phyloP scores from a whole-genome alignment of 2,888 invertebrate species.

The Drosophila mettleri region DNA sequence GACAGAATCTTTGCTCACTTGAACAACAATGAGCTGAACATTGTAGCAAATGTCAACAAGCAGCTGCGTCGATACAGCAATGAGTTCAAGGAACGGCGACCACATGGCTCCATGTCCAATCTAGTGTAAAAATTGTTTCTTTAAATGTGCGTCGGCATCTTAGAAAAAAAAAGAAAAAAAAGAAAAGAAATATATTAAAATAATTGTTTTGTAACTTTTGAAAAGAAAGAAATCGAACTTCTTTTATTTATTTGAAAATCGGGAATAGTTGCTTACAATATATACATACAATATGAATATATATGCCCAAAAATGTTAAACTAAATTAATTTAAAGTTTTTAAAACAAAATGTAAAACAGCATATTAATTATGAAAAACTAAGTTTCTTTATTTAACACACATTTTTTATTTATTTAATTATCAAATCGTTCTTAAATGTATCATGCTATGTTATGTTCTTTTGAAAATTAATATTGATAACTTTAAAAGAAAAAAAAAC shows the following conservation, averaged over 20 bases:
- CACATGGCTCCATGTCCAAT: not conserved
- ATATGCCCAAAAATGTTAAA: not conserved
- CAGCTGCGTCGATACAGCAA: slow-evolving; percentile 50
- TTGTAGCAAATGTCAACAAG: slow-evolving; percentile 76
- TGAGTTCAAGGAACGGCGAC: slow-evolving; percentile 37
- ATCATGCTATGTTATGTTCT: too few species aligned
- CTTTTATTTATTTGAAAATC: not conserved
- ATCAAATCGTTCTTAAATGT: too few species aligned
- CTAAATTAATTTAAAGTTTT: too few species aligned
- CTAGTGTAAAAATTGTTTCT: not conserved
- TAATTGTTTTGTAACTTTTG: not conserved
- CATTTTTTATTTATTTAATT: too few species aligned
- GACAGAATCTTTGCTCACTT: slow-evolving; percentile 71
- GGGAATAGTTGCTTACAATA: not conserved
- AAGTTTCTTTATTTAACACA: too few species aligned
- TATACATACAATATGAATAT: not conserved
- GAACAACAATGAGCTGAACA: slow-evolving; percentile 66
- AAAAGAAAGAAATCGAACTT: not conserved
- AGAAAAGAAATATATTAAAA: not conserved
- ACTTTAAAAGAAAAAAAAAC: too few species aligned
- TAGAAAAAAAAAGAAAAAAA: not conserved
- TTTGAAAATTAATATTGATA: too few species aligned
- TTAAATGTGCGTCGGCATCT: not conserved
- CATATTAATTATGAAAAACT: too few species aligned
- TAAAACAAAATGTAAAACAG: too few species aligned